A percentile compares a stretch with the other conserved stretches of the same genome.
These are phyloP conservation scores for Sandelia bainsii DNA, from an alignment of 2,797 vertebrate genomes.

Conservation along the genomic window DNA sequence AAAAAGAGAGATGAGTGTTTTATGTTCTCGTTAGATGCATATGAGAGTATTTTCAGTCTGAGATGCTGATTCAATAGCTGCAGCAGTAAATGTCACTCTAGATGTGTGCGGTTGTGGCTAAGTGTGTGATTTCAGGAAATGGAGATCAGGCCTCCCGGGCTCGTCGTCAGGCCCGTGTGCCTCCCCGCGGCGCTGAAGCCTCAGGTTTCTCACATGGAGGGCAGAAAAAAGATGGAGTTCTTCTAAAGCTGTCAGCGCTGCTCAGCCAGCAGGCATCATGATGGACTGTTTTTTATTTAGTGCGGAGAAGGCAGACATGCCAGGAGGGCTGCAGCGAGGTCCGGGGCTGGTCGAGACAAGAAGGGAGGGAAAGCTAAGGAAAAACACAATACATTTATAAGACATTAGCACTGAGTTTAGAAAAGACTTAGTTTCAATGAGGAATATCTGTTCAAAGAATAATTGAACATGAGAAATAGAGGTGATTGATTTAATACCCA, in stretches of 20 bases:
- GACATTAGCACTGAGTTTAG: too few relatives aligned
- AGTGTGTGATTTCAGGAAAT: conserved; percentile 38
- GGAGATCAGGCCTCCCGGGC: conserved; percentile 44
- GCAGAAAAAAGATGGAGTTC: conserved; percentile 43
- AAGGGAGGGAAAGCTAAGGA: background rate
- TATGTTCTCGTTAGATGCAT: background rate
- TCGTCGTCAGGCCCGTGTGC: conserved; percentile 25
- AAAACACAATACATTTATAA: too few relatives aligned
- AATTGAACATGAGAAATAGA: too few relatives aligned
- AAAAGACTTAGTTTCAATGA: too few relatives aligned
- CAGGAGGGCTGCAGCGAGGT: background rate
- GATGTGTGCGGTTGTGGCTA: conserved; percentile 14
- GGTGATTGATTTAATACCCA: too few relatives aligned
- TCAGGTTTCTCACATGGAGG: conserved; percentile 59
- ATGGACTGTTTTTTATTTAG: conserved; percentile 50
- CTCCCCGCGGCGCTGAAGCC: conserved; percentile 41
- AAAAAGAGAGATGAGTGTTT: background rate
- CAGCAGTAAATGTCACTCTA: conserved; percentile 30
- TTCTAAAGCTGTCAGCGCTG: conserved; percentile 58
- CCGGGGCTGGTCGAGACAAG: background rate
- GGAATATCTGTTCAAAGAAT: too few relatives aligned
- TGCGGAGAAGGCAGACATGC: conserved; percentile 14
- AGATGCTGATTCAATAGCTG: conserved; percentile 12
- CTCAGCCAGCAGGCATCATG: conserved; percentile 35
- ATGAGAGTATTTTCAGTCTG: background rate